phyloP scores from a whole-genome alignment of 2,113 vertebrate species.

The Propithecus coquereli region DNA sequence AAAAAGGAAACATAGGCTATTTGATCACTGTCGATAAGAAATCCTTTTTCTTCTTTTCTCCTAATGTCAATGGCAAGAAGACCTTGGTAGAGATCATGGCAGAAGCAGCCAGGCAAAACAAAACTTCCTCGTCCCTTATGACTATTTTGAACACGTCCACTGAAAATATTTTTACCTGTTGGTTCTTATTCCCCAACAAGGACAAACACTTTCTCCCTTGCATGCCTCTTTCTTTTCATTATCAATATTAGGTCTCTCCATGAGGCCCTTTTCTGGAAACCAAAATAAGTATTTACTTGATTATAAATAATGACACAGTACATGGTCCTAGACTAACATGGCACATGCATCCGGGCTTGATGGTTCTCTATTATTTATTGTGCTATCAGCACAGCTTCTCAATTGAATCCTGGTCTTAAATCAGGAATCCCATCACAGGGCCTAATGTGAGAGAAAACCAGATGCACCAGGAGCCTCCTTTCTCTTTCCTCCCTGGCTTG shows the following conservation, averaged over 20 bases:
- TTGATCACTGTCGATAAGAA: background rate
- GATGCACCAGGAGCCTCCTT: background rate
- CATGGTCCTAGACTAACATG: background rate
- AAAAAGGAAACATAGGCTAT: background rate
- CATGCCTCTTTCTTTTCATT: background rate
- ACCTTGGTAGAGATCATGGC: background rate
- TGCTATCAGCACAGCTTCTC: conserved; percentile 21
- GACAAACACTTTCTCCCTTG: background rate
- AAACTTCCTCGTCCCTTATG: background rate
- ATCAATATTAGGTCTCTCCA: conserved; percentile 28
- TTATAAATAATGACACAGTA: conserved; percentile 46
- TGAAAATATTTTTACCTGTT: conserved; percentile 20
- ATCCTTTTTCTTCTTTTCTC: background rate
- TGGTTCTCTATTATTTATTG: conserved; percentile 38
- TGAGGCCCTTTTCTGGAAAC: conserved; percentile 48
- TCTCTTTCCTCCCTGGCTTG: background rate
- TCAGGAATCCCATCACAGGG: conserved; percentile 35
- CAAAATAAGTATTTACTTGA: conserved; percentile 26
- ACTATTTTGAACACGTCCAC: background rate
- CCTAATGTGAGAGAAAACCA: conserved; percentile 40
- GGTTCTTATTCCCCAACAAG: conserved; percentile 19
- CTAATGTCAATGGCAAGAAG: background rate
- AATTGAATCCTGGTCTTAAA: conserved; percentile 48
- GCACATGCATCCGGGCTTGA: background rate
- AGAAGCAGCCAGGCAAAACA: background rate